Conservation (phyloP, 2,888 invertebrate genomes). For the Isotomurus palustris region DNA sequence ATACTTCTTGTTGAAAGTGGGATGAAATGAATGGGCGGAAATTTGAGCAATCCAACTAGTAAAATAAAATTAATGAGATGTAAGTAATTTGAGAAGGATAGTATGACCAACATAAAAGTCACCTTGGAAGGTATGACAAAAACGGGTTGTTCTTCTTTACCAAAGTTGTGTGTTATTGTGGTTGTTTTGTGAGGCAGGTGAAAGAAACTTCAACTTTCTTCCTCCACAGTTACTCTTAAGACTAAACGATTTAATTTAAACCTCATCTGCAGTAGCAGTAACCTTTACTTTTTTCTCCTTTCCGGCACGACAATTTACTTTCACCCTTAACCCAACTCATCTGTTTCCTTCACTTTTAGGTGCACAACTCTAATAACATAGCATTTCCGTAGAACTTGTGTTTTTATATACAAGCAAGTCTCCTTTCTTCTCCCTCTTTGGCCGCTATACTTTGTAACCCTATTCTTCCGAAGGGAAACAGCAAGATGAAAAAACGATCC, state of each 20-base stretch:
- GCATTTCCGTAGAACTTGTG: too few species aligned
- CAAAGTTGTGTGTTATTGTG: not conserved
- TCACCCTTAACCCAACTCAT: not conserved
- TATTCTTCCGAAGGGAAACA: not conserved
- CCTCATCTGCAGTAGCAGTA: constrained; percentile 1
- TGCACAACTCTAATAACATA: too few species aligned
- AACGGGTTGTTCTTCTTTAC: not conserved
- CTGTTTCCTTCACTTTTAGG: too few species aligned
- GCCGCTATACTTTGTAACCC: not conserved
- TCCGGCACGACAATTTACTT: not conserved
- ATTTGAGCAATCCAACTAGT: not conserved
- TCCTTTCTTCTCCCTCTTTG: not conserved
- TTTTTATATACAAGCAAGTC: too few species aligned
- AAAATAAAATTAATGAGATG: constrained; percentile 17
- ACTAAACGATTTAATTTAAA: constrained; percentile 8
- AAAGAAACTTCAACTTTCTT: not conserved
- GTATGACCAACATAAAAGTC: constrained; percentile 2
- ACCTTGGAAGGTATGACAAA: not conserved
- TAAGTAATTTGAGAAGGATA: constrained; percentile 12
- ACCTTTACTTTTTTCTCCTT: constrained; percentile 9
- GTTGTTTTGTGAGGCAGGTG: too few species aligned
- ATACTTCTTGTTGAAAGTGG: not conserved
- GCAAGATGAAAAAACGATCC: not conserved
- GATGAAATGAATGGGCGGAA: not conserved
- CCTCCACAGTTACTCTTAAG: not conserved